Base-by-base conservation (phyloP, 2,797 vertebrate genomes). In the Percopsis omiscomaycus region DNA sequence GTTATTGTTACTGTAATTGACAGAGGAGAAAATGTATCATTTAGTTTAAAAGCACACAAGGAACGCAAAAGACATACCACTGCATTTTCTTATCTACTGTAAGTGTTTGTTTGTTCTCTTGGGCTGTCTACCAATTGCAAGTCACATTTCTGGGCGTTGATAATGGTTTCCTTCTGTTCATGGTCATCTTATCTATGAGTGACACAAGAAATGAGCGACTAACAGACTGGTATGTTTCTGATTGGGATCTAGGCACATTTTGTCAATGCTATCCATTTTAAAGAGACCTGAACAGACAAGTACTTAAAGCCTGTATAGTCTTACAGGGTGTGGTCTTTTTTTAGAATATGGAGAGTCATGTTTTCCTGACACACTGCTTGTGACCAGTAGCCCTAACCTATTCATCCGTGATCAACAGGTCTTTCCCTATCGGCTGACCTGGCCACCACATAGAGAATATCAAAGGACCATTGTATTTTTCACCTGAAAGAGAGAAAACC, bases 261-360 rank as follows among this genome's bases (percentile, higher is more conserved):
- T 64, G 28, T 28, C 44, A 69, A 37, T 59, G n/a, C 8, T 49
- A 54, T 50, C 53, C 60, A 48, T 22, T 53, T 15, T 44, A 32
- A 12, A 5, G 16, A 28, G 8, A n/a, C 53, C 4, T 59, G 37
- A 37, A 37, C 37, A 37, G 37, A 37, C 37, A 37, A 37, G 37
- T 9, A 37, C 5, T 37, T 37, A 37, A 37, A 8, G 32, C 6
- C 32, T 37, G 6, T 37, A 37, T 37, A 37, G 6, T 37, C 8
- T 37, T 37, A 37, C 37, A 37, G 37, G 37, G 37, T 37, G 37
- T 37, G 37, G 37, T 37, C 8, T 16, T 50, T 50, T 50, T 50
- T 16, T 6, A 37, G 5, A 37, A 37, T 37, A 37, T 37, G 37
- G 9, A 9, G 37, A 37, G 37, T 9, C 37, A 37, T 9, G 37